Evolutionary conservation across 2,888 invertebrate species (phyloP).

Genomic region (Amorpha juglandis): DNA sequence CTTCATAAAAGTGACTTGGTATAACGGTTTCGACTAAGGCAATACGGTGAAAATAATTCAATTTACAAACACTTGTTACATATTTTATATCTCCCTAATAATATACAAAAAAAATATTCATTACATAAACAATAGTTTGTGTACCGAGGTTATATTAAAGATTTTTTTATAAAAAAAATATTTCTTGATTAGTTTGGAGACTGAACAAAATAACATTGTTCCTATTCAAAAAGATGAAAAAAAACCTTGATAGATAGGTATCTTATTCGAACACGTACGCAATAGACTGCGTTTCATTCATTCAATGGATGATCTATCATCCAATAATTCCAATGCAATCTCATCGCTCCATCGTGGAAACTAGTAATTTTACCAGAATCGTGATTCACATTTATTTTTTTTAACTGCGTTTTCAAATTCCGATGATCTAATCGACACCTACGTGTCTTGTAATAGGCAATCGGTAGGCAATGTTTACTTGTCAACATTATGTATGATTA

Average conservation of each 20-base stretch:
- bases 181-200: too few species aligned
- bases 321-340: slow-evolving; percentile 3
- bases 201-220: too few species aligned
- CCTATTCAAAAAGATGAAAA: too few species aligned
- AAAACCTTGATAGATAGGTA: too few species aligned
- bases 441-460: slow-evolving; percentile 45
- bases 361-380: slow-evolving; percentile 28
- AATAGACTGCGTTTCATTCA: too few species aligned
- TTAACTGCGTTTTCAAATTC: slow-evolving; percentile 42
- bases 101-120: too few species aligned
- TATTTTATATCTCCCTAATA: too few species aligned
- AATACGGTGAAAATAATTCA: neutral
- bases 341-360: slow-evolving; percentile 27
- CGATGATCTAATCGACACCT: slow-evolving; percentile 73
- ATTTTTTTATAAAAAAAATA: too few species aligned
- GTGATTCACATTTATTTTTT: slow-evolving; percentile 30
- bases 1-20: neutral
- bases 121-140: too few species aligned
- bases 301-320: too few species aligned
- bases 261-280: neutral
- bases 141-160: too few species aligned
- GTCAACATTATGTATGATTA: slow-evolving; percentile 34
- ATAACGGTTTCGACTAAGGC: neutral
- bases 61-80: too few species aligned
- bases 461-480: slow-evolving; percentile 31